Evolutionary conservation across 2,888 invertebrate species (phyloP).

Genomic region (Venustoraphidia nigricollis): DNA sequence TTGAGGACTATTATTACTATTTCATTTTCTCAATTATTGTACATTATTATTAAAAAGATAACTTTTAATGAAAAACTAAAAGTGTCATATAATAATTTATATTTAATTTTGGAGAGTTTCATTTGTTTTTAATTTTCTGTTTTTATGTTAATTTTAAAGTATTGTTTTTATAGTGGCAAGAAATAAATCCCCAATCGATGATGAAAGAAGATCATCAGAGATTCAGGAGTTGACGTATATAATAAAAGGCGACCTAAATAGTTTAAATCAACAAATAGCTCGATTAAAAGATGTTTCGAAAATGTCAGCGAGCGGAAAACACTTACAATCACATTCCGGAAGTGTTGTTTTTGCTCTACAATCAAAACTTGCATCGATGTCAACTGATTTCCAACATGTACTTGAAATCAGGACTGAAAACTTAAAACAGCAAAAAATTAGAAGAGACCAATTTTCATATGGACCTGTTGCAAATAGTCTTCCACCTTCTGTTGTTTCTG

Average conservation of each 20-base stretch:
- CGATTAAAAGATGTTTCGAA: conserved; percentile 69
- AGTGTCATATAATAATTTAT: no score
- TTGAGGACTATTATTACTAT: no score
- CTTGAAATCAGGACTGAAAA: conserved; percentile 96
- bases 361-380: conserved; percentile 92
- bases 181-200: conserved; percentile 92
- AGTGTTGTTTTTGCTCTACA: conserved; percentile 85
- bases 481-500: conserved; percentile 41
- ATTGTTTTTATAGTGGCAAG: conserved; percentile 70
- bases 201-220: conserved; percentile 64
- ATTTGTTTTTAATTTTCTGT: conserved; percentile 2
- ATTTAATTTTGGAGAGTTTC: background rate
- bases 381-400: conserved; percentile 93
- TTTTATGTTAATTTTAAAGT: conserved; percentile 7
- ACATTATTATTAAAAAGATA: no score
- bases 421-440: conserved; percentile 83
- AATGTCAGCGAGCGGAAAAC: conserved; percentile 44
- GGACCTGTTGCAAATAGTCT: conserved; percentile 43
- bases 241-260: conserved; percentile 90
- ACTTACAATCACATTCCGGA: conserved; percentile 81
- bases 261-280: conserved; percentile 94
- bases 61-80: no score
- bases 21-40: no score
- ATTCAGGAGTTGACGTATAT: conserved; percentile 96
- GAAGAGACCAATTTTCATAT: conserved; percentile 83